phyloP scores from a whole-genome alignment of 2,888 invertebrate species.

The Sympetrum striolatum region DNA sequence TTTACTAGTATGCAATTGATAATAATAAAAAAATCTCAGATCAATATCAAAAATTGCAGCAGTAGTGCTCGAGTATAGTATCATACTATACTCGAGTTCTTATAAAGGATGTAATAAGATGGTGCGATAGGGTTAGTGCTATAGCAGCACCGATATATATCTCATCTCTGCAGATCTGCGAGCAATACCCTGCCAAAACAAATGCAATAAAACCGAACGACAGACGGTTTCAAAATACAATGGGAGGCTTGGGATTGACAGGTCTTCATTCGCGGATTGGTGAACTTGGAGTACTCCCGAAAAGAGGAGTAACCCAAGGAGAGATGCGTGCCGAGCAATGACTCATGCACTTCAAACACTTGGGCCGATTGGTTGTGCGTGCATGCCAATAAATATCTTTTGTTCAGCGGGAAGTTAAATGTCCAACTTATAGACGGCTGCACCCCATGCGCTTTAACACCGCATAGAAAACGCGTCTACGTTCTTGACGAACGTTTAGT shows the following conservation, averaged over 20 bases:
- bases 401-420: background rate
- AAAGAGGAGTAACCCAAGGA: background rate
- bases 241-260: slow-evolving; percentile 6
- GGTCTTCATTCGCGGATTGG: background rate
- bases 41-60: too few relatives aligned
- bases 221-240: background rate
- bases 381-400: slow-evolving; percentile 14
- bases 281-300: background rate
- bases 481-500: background rate
- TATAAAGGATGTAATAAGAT: too few relatives aligned
- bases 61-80: too few relatives aligned
- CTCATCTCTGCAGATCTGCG: background rate
- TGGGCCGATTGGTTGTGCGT: background rate
- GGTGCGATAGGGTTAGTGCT: too few relatives aligned
- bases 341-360: slow-evolving; percentile 17
- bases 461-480: background rate
- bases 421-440: background rate
- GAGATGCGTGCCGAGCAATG: background rate
- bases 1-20: too few relatives aligned
- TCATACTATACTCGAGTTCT: too few relatives aligned
- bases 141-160: too few relatives aligned
- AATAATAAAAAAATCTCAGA: too few relatives aligned
- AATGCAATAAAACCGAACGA: background rate
- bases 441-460: background rate
- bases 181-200: background rate